Base-by-base conservation (phyloP, 2,888 invertebrate genomes). In the Euzophera pinguis region DNA sequence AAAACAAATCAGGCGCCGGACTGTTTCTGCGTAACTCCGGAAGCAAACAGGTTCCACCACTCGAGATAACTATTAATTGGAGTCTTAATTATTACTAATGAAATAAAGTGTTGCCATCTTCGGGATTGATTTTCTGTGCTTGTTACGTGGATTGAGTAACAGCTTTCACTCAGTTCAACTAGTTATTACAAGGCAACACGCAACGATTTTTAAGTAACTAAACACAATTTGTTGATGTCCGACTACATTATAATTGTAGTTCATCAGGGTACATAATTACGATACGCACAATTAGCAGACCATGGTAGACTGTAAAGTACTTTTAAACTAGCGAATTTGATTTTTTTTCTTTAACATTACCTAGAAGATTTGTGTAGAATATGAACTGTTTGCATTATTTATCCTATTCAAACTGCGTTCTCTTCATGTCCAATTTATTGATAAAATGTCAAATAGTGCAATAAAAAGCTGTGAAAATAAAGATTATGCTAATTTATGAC, bases 11-110 rank as follows among this genome's bases (percentile, higher is more conserved):
- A 62, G 68, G 60, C 71, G 68, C 63, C 61, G 56, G 66, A 83
- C 82, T 69, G 78, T 84, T 84, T 81, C 63, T 58, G 83, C 76
- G 88, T 89, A 89, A 89, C 77, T 80, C 83, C 86, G 89, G 89
- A 89, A 89, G 89, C 82, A 64, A 80, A 86, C 89, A 73, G 82
- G 89, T 88, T 87, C 75, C 62, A 64, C 64, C 61, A 67, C 59
- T 27, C 64, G 71, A 78, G 76, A 78, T 79, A 77, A 78, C 75
- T 77, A 80, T 82, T 85, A 79, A 88, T 86, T 85, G 75, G 75
- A 76, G 72, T 83, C 80, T 81, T 71, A 79, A 82, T 84, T 82
- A 83, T 80, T 64, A 79, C 73, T 78, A 78, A 84, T 82, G 73
- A 79, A 81, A 77, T 39, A 74, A 77, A 69, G 65, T 70, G 67